A percentile compares a stretch with the other conserved stretches of the same genome.
Conservation (phyloP, 2,888 invertebrate species). For the Cantharis rustica region DNA sequence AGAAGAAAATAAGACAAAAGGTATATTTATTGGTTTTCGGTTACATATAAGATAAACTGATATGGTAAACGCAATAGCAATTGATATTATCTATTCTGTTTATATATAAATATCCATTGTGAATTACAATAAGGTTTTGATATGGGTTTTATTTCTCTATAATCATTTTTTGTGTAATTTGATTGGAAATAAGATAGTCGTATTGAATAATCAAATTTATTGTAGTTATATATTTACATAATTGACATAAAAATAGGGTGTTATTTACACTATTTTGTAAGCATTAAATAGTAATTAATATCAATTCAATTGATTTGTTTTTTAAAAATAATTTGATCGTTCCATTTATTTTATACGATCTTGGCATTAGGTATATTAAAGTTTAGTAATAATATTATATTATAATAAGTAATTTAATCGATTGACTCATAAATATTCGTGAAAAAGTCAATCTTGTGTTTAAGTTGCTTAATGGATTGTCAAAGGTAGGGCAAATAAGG, state of each 20-base stretch:
- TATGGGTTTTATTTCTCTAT: conserved; percentile 13
- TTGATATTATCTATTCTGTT: conserved; percentile 11
- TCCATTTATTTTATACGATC: conserved; percentile 24
- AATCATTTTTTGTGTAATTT: conserved; percentile 7
- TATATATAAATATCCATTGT: conserved; percentile 11
- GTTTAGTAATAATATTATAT: background rate
- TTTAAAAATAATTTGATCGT: conserved; percentile 5
- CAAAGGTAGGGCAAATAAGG: conserved; percentile 27
- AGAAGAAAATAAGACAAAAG: background rate
- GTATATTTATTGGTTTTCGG: background rate
- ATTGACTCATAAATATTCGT: conserved; percentile 15
- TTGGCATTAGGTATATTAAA: background rate
- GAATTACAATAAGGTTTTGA: conserved; percentile 13
- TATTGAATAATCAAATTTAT: background rate
- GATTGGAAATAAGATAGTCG: background rate
- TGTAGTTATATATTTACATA: background rate
- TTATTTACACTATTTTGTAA: background rate
- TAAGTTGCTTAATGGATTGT: conserved; percentile 37
- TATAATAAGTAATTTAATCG: conserved; percentile 13
- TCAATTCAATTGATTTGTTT: background rate
- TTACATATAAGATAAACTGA: background rate
- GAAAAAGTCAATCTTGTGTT: conserved; percentile 28
- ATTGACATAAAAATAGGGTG: background rate
- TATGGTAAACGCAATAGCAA: background rate
- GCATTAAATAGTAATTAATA: background rate